A percentile compares a stretch with the other conserved stretches of the same genome.
Conservation (phyloP, 2,113 vertebrate genomes). For the Morphnarchus princeps region DNA sequence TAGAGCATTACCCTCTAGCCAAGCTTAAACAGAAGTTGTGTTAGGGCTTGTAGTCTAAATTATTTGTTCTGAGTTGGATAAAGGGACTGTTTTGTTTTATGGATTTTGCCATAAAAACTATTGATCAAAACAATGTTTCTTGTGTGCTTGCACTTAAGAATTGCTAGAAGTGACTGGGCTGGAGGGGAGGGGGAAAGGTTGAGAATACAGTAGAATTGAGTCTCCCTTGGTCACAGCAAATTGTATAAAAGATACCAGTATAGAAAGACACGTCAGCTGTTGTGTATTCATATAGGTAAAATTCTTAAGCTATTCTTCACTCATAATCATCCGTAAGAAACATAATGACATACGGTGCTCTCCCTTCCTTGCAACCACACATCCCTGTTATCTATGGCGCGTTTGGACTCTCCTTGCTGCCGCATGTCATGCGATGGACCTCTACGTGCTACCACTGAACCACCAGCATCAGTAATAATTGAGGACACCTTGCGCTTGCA, state of each 20-base stretch:
- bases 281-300: rapidly evolving
- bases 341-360: background rate
- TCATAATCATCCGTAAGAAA: background rate
- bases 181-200: background rate
- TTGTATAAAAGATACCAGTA: background rate
- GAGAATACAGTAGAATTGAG: background rate
- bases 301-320: background rate
- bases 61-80: background rate
- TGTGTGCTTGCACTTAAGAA: background rate
- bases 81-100: background rate
- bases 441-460: background rate
- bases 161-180: background rate
- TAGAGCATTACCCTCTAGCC: background rate
- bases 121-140: background rate
- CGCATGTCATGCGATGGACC: background rate
- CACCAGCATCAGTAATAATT: background rate
- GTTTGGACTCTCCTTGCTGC: background rate
- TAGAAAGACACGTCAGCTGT: background rate
- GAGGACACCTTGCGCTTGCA: background rate
- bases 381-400: background rate
- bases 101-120: conserved; percentile 37
- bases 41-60: background rate
- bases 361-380: background rate
- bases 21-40: background rate
- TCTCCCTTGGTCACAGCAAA: background rate